Evolutionary conservation across 1,140 invertebrate genomes (phyloP), one percentile per base, ranked within the genome.

Genomic region (Sarcophaga bullata): DNA sequence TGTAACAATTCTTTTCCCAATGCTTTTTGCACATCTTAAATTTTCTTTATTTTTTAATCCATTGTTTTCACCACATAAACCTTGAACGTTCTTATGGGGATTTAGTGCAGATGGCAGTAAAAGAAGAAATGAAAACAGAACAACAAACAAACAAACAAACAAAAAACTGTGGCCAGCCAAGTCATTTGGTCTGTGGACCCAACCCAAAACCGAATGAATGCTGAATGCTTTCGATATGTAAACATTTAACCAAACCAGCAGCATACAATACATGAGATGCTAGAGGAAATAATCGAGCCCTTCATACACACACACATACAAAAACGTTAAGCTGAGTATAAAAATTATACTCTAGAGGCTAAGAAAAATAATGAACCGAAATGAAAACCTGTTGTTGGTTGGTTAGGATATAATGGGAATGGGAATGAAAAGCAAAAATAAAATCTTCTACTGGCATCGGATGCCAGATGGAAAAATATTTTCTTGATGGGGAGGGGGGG

Each of bases 321-420:
- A n/a, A n/a, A 37, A 37, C 25, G 25, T 37, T 37, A 37, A 37
- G 4, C 25, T 58, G 54, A 58, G 54, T n/a, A 58, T 58, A 58
- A 58, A 58, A 58, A 58, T 58, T 58, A 58, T 13, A 58, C 54
- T 58, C 54, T 15, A n/a, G 54, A 58, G 54, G 54, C 54, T 58
- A 58, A 58, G n/a, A 58, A 7, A n/a, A 13, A 58, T 4, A 58
- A 15, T 58, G 54, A n/a, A 58, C 3, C 54, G 25, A 37, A 37
- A 2, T 15, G 54, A 15, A 58, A 58, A 58, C 11, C 25, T 37
- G 25, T 37, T 37, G 25, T 37, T 37, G 25, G 25, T 37, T n/a
- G 25, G 25, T 4, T 37, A 37, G 25, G n/a, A n/a, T n/a, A n/a
- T n/a, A n/a, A n/a, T n/a, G n/a, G n/a, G n/a, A n/a, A n/a, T n/a